Conservation (phyloP, 2,888 invertebrate species). For the Drosophila robusta region DNA sequence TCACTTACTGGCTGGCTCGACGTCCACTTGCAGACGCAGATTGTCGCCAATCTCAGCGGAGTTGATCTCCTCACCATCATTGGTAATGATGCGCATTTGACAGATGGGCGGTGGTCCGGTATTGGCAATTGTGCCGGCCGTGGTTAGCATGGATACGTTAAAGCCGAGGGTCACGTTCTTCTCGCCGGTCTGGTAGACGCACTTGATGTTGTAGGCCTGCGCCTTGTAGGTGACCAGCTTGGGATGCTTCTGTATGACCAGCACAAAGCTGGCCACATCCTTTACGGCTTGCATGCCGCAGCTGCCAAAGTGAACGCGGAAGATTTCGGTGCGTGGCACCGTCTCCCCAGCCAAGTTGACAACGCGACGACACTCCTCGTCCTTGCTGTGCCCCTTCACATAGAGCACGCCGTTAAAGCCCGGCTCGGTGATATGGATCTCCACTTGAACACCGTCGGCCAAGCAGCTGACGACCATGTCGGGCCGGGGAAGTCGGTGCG, state of each 20-base stretch:
- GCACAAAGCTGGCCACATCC: slow-evolving; percentile 95
- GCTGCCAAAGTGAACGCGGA: slow-evolving; percentile 95
- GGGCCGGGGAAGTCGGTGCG: slow-evolving; percentile 94
- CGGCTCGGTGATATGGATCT: slow-evolving; percentile 89
- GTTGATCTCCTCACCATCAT: slow-evolving; percentile 94
- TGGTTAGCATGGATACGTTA: slow-evolving; percentile 97
- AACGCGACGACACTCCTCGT: slow-evolving; percentile 94
- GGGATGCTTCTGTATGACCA: slow-evolving; percentile 98
- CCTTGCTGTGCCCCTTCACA: slow-evolving; percentile 97
- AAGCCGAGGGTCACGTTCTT: slow-evolving; percentile 96
- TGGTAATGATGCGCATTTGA: slow-evolving; percentile 95
- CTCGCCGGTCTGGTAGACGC: slow-evolving; percentile 97
- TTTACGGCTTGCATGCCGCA: slow-evolving; percentile 96
- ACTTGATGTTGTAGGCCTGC: slow-evolving; percentile 98
- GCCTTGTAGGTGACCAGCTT: slow-evolving; percentile 97
- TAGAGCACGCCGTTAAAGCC: slow-evolving; percentile 96
- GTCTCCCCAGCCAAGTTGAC: slow-evolving; percentile 91
- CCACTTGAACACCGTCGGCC: slow-evolving; percentile 95
- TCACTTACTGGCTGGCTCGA: slow-evolving; percentile 90
- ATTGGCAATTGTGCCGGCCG: slow-evolving; percentile 97
- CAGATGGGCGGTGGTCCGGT: slow-evolving; percentile 97
- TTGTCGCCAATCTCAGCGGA: slow-evolving; percentile 97
- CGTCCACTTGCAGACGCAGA: slow-evolving; percentile 93
- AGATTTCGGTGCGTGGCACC: slow-evolving; percentile 89
- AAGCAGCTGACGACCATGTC: slow-evolving; percentile 95